Base-by-base conservation (phyloP, 2,113 vertebrate species). In the Neofelis nebulosa region DNA sequence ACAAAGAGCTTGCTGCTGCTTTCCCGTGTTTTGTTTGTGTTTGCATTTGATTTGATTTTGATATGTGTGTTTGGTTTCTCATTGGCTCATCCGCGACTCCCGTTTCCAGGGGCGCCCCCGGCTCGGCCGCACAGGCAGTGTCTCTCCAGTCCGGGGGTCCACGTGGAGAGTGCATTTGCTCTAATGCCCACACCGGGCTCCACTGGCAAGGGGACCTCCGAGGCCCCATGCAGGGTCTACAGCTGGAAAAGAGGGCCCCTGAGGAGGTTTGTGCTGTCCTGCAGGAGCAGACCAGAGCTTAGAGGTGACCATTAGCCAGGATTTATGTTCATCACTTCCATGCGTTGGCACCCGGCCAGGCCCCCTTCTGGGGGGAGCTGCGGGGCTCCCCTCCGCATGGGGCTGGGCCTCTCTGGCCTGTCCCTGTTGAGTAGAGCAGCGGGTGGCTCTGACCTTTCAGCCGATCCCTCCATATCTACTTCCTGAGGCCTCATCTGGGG, bases 41-140 rank as follows among this genome's bases (percentile, higher is more conserved):
- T 94, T 95, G 87, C 68, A 41, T 87, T 92, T 55, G 93, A 95
- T 83, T 94, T 98, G 98, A 97, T 98, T 94, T 94, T 92, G 45
- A n/a, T 69, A 41, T 36, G 78, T 48, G 85, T 4, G 15, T 97
- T 94, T 98, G 95, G 91, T 97, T 98, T 98, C 97, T 96, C 95
- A 2, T 97, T 94, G 98, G 97, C 98, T 98, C 80, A 61, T 95
- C 80, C 73, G 16, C 93, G 71, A 38, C 66, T 63, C 85, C 41
- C 4, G 1, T 63, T 57, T 97, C 97, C 92, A 87, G 95, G 93
- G 97, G 16, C 90, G 79, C 95, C 97, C 95, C 94, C 93, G 38
- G 0, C 78, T 69, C 92, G 23, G 97, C 97, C 91, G 94, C 92
- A 73, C 82, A 0, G 57, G 38, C 89, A 50, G 97, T 85, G 93